phyloP scores from a whole-genome alignment of 2,113 vertebrate species.

The Phylloscopus trochilus region DNA sequence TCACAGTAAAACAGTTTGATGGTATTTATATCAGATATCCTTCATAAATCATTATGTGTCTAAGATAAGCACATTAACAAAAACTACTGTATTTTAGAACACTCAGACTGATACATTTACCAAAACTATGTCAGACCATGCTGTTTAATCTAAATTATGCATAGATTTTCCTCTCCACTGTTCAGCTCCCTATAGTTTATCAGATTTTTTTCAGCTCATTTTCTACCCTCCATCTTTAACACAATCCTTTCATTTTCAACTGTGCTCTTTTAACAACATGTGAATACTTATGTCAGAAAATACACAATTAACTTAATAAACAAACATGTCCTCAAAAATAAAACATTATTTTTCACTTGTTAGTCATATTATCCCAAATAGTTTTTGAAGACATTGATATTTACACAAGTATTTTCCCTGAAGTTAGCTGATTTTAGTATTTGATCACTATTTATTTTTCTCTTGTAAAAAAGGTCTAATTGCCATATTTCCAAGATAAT shows the following conservation, averaged over 20 bases:
- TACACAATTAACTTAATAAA: background rate
- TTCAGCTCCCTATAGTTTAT: background rate
- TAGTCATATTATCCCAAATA: background rate
- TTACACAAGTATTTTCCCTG: background rate
- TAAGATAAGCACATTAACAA: background rate
- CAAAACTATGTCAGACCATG: background rate
- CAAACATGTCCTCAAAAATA: conserved; percentile 4
- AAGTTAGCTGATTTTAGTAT: conserved; percentile 39
- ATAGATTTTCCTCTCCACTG: background rate
- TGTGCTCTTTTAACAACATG: background rate
- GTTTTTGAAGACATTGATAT: background rate
- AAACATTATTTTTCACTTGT: background rate
- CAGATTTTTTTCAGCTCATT: background rate
- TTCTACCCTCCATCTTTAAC: background rate
- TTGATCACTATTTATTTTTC: conserved; percentile 28
- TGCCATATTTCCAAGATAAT: background rate
- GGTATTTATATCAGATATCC: background rate
- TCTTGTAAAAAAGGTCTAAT: conserved; percentile 10
- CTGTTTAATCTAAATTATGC: background rate
- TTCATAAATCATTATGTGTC: background rate
- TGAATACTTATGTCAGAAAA: background rate
- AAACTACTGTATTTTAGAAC: background rate
- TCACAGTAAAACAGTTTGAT: background rate
- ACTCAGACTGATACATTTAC: background rate
- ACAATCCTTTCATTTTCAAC: background rate